Conservation (phyloP, 2,113 vertebrate genomes). For the Neolamprologus sp. region DNA sequence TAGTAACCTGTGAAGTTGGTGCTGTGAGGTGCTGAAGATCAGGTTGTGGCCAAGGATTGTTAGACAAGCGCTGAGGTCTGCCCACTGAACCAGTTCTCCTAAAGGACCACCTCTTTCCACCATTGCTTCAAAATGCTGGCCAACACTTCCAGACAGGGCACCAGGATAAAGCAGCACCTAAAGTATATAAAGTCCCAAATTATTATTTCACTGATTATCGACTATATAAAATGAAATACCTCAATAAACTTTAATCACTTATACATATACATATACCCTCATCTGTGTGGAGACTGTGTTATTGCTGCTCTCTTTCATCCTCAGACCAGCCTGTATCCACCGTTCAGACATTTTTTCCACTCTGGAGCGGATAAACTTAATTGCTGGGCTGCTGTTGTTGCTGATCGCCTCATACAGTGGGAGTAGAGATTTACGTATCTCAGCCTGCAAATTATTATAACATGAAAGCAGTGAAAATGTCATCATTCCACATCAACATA, state of each 20-base stretch:
- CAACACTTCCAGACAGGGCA: conserved; percentile 49
- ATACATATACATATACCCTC: conserved; percentile 35
- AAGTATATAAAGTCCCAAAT: not conserved
- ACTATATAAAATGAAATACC: not conserved
- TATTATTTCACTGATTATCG: not conserved
- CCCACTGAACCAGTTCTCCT: conserved; percentile 73
- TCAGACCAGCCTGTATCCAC: conserved; percentile 52
- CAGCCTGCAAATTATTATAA: conserved; percentile 25
- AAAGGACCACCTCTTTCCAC: conserved; percentile 65
- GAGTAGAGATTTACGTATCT: conserved; percentile 30
- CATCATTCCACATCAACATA: not conserved
- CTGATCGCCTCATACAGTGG: conserved; percentile 35
- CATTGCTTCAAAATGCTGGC: conserved; percentile 57
- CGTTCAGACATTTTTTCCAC: conserved; percentile 54
- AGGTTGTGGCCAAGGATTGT: conserved; percentile 65
- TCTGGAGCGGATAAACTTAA: conserved; percentile 59
- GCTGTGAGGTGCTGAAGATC: conserved; percentile 54
- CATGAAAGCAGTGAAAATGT: not conserved
- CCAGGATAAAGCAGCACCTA: conserved; percentile 69
- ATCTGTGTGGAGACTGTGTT: conserved; percentile 16
- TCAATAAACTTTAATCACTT: not conserved
- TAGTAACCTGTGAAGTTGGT: conserved; percentile 54
- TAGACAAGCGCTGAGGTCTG: conserved; percentile 61
- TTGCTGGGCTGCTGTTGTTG: conserved; percentile 41
- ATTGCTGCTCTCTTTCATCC: conserved; percentile 26